Base-by-base conservation (phyloP, 2,113 vertebrate genomes). In the Pterocles gutturalis region DNA sequence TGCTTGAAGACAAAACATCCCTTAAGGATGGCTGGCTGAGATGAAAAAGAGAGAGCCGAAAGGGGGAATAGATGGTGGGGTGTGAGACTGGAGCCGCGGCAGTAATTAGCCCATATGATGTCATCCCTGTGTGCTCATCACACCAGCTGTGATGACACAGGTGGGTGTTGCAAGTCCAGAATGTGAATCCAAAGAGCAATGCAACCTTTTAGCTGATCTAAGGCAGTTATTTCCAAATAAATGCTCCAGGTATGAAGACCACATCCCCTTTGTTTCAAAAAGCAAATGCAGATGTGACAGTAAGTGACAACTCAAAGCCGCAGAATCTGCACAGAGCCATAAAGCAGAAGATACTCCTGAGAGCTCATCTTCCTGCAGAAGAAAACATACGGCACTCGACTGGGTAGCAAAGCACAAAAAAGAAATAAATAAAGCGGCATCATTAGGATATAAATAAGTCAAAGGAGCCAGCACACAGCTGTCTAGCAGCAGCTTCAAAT, bases 371-470 rank as follows among this genome's bases (percentile, higher is more conserved):
- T 67, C 66, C 33, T 41, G 80, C 82, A 87, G 87, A 77, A 86
- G 78, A 78, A 96, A 96, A 83, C 93, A 45, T 16, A 60, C 0
- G 1, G 77, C 4, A 10, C 94, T 75, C 2, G 1, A 53, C 91
- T 78, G 84, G 64, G 53, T 33, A 45, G 41, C 87, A 78, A 66
- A 84, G 76, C 77, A 80, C 92, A 87, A 79, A 77, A 77, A 46
- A 60, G 61, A 87, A 89, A 93, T 12, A 90, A 95, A 97, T 65
- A 75, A 91, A 89, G 64, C 71, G 55, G 64, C 85, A 77, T 77
- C 95, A 66, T 92, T 89, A 90, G 90, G 92, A 33, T 62, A 83
- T 85, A 91, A 93, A 82, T 91, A 90, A 95, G 83, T 49, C 36
- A 48, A 17, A 93, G 78, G 55, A 92, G 67, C 76, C 79, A 70